Base-by-base conservation (phyloP, 2,888 invertebrate genomes). In the Ariolimax columbianus region DNA sequence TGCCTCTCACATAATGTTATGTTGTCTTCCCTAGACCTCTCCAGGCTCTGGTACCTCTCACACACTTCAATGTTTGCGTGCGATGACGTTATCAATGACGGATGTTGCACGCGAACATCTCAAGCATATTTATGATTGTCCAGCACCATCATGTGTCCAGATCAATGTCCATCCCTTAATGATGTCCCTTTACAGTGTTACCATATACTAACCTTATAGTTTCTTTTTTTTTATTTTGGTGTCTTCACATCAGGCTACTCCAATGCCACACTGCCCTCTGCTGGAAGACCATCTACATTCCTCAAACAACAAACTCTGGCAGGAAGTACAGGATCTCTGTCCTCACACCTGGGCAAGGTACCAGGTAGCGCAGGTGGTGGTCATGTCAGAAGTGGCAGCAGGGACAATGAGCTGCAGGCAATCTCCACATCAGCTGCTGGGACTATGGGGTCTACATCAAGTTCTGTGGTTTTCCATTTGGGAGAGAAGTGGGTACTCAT, bases 301-400 rank as follows among this genome's bases (percentile, higher is more conserved):
- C 82, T 84, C 51, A 86, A 86, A 23, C 84, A 86, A 63, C 78
- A 86, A 26, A 51, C 81, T 0, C 72, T 73, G 47, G 73, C 81
- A 40, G 87, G 87, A n/a, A 87, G 87, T 73, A 87, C 86, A 14
- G 86, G 84, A 23, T 87, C 87, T 19, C 86, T 87, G 23, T 82
- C 87, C 47, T n/a, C 86, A 85, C 75, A 83, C 40, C 1, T 75
- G 75, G 78, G 78, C 55, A 68, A 85, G 38, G 84, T 47, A 43
- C 47, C 43, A 36, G 33, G 43, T 7, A 66, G 75, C 47, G 4
- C n/a, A 26, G 68, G 47, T n/a, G 36, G 40, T 36, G 38, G 51
- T 9, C 73, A 73, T 59, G 77, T 66, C 23, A 77, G 83, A 38
- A 82, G 78, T 3, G 78, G 83, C 30, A 77, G 82, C 72, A 63